A percentile compares a stretch with the other conserved stretches of the same genome.
Evolutionary conservation across 92 coral and sea anemone genomes (phyloP).

Genomic region (Muricea muricata): DNA sequence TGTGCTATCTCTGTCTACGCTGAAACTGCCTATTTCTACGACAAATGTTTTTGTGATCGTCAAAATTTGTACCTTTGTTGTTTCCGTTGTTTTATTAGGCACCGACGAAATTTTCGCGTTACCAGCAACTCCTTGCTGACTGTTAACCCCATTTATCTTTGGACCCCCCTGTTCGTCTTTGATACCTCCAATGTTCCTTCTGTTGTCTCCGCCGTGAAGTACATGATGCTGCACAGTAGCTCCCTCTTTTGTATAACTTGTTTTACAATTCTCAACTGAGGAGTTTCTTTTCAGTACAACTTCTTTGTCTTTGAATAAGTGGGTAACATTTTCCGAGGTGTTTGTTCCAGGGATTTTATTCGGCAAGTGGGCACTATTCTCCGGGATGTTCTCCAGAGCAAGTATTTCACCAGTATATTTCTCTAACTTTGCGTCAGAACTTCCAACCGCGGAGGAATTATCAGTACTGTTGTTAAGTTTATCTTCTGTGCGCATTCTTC

Average conservation of each 20-base stretch:
- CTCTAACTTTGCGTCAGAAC: background rate
- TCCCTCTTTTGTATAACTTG: background rate
- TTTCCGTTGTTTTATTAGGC: background rate
- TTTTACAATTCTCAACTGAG: background rate
- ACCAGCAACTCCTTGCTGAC: background rate
- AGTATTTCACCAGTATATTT: background rate
- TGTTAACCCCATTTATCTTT: background rate
- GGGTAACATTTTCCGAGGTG: constrained; percentile 19
- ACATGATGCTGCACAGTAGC: constrained; percentile 19
- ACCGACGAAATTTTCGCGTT: constrained; percentile 20
- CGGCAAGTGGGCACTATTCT: background rate
- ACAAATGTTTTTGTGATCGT: too few relatives aligned
- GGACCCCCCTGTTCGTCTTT: background rate
- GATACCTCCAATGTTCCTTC: background rate
- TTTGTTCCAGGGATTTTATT: background rate
- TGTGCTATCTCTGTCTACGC: too few relatives aligned
- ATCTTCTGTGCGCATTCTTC: background rate
- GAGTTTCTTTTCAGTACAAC: constrained; percentile 15
- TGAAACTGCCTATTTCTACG: too few relatives aligned
- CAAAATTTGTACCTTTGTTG: background rate
- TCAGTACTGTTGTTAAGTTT: background rate
- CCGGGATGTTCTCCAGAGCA: background rate
- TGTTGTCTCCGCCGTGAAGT: background rate
- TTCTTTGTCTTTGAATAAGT: constrained; percentile 21
- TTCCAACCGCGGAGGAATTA: background rate